Evolutionary conservation across 2,888 invertebrate species (phyloP), one percentile per base, ranked within the genome.

Genomic region (Lymantria monacha): DNA sequence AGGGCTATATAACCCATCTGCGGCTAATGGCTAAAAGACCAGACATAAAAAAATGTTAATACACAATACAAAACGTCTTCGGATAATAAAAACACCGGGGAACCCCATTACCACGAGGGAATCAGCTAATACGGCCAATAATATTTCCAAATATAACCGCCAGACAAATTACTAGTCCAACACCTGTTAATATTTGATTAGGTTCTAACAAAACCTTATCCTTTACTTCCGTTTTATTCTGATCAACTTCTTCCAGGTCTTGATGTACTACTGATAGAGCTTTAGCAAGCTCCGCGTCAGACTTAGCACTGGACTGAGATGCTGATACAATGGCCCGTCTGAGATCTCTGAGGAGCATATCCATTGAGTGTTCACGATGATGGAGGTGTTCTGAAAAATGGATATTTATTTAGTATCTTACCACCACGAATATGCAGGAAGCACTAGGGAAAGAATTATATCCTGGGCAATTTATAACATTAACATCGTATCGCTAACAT

Each of bases 271-370:
- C 83, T 0, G 83, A 80, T 0, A 91, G 57, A 0, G 81, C 88
- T 60, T 85, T 86, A 0, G 87, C 80, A 1, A 91, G 61, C 42
- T 86, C 83, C 0, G 85, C 85, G 54, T 91, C 91, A 0, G 91
- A 90, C 58, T 82, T 81, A 0, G 85, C 81, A 56, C 87, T 88
- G 3, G 73, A 76, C 30, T 83, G 83, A 0, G 91, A 85, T 0
- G 89, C 87, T 0, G 72, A 68, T 0, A 83, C 59, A 0, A 91
- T 79, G 0, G 87, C 57, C 0, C 83, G 78, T 33, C 83, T 86
- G 1, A 91, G 52, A 12, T 91, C 91, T 0, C 78, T 70, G 1
- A 92, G 79, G 57, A 89, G 85, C 0, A 63, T 59, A 22, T 86
- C 81, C 7, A 88, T 63, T 1, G 72, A 58, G n/a, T 79, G 79